Evolutionary conservation across 1,140 invertebrate species (phyloP).

Genomic region (Diorhabda elongata): DNA sequence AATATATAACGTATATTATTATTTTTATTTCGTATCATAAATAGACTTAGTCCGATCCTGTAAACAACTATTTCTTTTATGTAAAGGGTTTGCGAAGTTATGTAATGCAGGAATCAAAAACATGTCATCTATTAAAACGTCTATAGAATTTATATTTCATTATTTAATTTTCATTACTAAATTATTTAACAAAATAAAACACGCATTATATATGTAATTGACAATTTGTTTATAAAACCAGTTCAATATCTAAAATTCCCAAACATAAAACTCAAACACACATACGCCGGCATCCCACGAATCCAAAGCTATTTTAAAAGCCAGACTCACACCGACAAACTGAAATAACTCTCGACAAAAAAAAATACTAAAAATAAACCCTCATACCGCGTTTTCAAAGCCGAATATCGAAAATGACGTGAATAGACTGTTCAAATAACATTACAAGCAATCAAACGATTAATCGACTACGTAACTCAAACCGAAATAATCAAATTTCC

Average conservation of each 20-base stretch:
- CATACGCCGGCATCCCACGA: not conserved
- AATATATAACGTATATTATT: too few species aligned
- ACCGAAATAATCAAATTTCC: too few species aligned
- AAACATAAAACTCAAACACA: conserved; percentile 8
- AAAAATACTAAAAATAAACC: conserved; percentile 18
- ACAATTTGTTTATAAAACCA: conserved; percentile 7
- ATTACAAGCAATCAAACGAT: conserved; percentile 20
- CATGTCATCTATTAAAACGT: too few species aligned
- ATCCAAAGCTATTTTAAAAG: conserved; percentile 16
- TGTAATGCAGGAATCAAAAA: too few species aligned
- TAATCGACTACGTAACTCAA: not conserved
- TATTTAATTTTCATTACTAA: too few species aligned
- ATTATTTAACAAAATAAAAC: too few species aligned
- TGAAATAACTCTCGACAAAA: conserved; percentile 14
- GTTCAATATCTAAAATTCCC: conserved; percentile 2
- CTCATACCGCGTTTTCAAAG: conserved; percentile 2
- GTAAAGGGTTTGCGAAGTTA: too few species aligned
- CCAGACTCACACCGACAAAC: conserved; percentile 15
- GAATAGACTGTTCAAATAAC: conserved; percentile 29
- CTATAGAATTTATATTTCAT: too few species aligned
- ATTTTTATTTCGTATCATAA: too few species aligned
- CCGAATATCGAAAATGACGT: conserved; percentile 27
- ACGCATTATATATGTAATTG: too few species aligned
- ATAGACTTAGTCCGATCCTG: too few species aligned
- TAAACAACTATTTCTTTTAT: too few species aligned